These are phyloP conservation scores for Antheraea mylitta DNA, from an alignment of 1,140 invertebrate genomes.

Conservation along the genomic window DNA sequence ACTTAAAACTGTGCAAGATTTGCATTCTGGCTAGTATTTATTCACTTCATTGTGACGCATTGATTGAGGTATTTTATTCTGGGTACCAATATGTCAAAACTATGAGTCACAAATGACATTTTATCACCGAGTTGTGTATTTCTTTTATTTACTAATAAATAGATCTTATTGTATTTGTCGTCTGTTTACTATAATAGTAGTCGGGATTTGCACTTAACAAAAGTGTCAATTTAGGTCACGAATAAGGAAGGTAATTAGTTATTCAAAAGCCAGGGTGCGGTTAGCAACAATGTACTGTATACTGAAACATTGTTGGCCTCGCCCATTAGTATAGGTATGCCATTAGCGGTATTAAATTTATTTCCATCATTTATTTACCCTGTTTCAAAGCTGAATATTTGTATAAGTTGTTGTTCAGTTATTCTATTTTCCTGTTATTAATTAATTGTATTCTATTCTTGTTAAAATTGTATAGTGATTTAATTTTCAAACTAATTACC, in stretches of 20 bases:
- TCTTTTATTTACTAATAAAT: not conserved
- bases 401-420: not conserved
- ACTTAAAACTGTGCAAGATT: no score
- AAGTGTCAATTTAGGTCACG: not conserved
- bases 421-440: not conserved
- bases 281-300: conserved; percentile 14
- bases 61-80: not conserved
- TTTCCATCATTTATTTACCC: not conserved
- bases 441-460: not conserved
- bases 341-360: conserved; percentile 34
- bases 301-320: conserved; percentile 4
- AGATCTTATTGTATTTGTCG: not conserved
- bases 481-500: no score
- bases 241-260: conserved; percentile 3
- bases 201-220: no score
- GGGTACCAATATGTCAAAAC: not conserved
- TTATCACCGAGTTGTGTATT: not conserved
- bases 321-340: conserved; percentile 21
- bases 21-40: no score
- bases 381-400: not conserved
- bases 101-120: not conserved
- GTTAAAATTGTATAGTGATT: no score
- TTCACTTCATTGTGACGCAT: not conserved
- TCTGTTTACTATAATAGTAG: not conserved
- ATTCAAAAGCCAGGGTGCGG: not conserved